Conservation (phyloP, 2,888 invertebrate genomes). For the Ennomos erosarius region DNA sequence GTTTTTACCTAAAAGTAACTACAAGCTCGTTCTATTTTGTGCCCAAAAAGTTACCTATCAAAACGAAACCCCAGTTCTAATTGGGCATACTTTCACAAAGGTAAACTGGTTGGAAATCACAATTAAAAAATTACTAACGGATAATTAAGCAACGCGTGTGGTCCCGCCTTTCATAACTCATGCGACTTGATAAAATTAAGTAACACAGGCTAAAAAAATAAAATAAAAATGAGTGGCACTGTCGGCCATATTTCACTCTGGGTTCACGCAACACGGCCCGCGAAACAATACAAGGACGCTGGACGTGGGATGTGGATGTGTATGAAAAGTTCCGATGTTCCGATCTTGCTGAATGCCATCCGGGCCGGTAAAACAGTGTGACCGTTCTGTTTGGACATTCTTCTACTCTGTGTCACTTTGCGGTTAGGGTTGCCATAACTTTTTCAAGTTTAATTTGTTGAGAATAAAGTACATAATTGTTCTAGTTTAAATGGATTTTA, state of each 20-base stretch:
- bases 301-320: slow-evolving; percentile 61
- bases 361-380: slow-evolving; percentile 20
- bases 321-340: slow-evolving; percentile 42
- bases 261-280: slow-evolving; percentile 81
- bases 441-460: too few relatives aligned
- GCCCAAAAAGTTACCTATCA: neutral
- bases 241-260: slow-evolving; percentile 80
- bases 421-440: slow-evolving; percentile 19
- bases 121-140: slow-evolving; percentile 57
- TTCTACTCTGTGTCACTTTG: slow-evolving; percentile 28
- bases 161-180: slow-evolving; percentile 82
- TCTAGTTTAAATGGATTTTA: neutral
- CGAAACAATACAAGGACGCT: slow-evolving; percentile 84
- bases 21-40: neutral
- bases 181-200: slow-evolving; percentile 85
- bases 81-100: slow-evolving; percentile 35
- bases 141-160: slow-evolving; percentile 82
- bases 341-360: slow-evolving; percentile 26
- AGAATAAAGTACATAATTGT: too few relatives aligned
- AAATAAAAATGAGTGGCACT: slow-evolving; percentile 77
- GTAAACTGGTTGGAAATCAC: slow-evolving; percentile 29
- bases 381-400: slow-evolving; percentile 19
- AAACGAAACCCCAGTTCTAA: slow-evolving; percentile 15
- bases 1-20: neutral
- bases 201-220: slow-evolving; percentile 78